Conservation (phyloP, 1,140 invertebrate genomes). For the Zaprionus nigranus region DNA sequence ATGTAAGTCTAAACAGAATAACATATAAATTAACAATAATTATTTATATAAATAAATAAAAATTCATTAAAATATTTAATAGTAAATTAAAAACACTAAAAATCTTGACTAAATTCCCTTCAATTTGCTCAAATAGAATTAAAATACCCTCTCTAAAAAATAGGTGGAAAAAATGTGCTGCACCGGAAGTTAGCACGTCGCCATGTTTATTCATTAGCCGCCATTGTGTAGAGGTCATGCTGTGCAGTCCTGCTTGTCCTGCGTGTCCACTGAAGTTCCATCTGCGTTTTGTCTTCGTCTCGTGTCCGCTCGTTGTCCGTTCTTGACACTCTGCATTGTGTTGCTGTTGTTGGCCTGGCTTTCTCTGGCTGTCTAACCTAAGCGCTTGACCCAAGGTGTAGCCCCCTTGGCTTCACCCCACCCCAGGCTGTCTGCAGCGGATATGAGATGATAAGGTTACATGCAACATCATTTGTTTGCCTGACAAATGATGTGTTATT, state of each 20-base stretch:
- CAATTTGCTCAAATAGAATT: background rate
- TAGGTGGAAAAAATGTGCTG: background rate
- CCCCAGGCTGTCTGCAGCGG: conserved; percentile 62
- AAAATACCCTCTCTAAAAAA: background rate
- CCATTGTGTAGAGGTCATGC: conserved; percentile 54
- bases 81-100: background rate
- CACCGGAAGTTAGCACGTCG: conserved; percentile 65
- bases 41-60: too few relatives aligned
- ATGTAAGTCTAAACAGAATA: too few relatives aligned
- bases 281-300: conserved; percentile 51
- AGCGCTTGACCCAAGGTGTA: conserved; percentile 65
- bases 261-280: conserved; percentile 38
- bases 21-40: too few relatives aligned
- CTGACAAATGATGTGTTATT: conserved; percentile 81
- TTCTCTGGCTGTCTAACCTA: conserved; percentile 44
- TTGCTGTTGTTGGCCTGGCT: conserved; percentile 1
- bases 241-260: conserved; percentile 23
- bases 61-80: too few relatives aligned
- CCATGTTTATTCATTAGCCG: conserved; percentile 79
- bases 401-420: background rate
- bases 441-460: conserved; percentile 82
- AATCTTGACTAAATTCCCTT: background rate
- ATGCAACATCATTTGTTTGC: conserved; percentile 82
- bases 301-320: background rate
- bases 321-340: conserved; percentile 39